Conservation (phyloP, 2,113 vertebrate species). For the Oenanthe melanoleuca region DNA sequence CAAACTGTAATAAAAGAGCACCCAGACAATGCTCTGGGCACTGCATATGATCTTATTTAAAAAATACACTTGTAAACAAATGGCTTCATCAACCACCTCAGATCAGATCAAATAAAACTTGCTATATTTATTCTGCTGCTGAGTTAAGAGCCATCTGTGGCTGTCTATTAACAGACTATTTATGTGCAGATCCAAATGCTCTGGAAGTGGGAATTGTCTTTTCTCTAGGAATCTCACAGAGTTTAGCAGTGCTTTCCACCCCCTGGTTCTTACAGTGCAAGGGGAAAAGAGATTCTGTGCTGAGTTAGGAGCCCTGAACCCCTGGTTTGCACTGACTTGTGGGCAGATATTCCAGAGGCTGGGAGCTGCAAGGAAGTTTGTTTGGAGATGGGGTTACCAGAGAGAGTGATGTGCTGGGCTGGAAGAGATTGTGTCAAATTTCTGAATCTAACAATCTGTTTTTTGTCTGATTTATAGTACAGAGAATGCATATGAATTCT, state of each 20-base stretch:
- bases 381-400: not conserved
- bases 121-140: constrained; percentile 12
- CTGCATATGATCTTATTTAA: not conserved
- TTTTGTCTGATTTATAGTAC: not conserved
- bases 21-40: constrained; percentile 38
- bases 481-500: not conserved
- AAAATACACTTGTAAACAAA: constrained; percentile 43
- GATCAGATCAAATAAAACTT: constrained; percentile 40
- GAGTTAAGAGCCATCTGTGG: constrained; percentile 27
- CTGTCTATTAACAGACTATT: constrained; percentile 9
- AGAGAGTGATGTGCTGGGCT: not conserved
- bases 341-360: not conserved
- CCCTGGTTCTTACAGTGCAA: not conserved
- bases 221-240: not conserved
- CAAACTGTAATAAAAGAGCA: constrained; percentile 36
- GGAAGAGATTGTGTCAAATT: not conserved
- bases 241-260: not conserved
- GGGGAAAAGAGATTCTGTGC: not conserved
- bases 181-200: not conserved
- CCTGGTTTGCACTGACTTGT: not conserved
- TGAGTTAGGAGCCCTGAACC: not conserved
- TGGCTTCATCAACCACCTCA: constrained; percentile 13
- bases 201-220: not conserved
- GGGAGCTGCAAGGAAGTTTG: not conserved
- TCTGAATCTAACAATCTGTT: not conserved